These are phyloP conservation scores for Coptotermes formosanus DNA, from an alignment of 1,140 invertebrate genomes.

Conservation along the genomic window DNA sequence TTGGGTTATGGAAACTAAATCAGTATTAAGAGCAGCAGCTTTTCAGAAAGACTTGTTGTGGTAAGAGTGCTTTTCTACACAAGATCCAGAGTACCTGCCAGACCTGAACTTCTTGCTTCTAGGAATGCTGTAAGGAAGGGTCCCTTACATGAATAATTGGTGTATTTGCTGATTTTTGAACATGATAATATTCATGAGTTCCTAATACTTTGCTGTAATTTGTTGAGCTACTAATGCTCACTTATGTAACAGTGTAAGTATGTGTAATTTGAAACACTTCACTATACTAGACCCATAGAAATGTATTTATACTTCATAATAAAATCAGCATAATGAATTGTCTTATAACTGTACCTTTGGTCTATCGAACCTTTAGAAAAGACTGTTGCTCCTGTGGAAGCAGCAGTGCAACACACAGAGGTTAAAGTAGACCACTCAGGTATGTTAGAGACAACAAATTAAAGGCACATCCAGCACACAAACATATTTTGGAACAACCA, in stretches of 20 bases:
- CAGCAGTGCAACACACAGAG: too few relatives aligned
- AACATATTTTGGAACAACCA: too few relatives aligned
- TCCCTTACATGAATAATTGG: neutral
- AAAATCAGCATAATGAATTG: too few relatives aligned
- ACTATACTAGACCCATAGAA: too few relatives aligned
- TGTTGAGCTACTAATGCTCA: neutral
- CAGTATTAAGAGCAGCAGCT: neutral
- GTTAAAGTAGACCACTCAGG: too few relatives aligned
- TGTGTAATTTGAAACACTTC: too few relatives aligned
- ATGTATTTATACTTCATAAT: too few relatives aligned
- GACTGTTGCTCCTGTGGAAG: too few relatives aligned
- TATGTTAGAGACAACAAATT: too few relatives aligned
- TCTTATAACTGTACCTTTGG: too few relatives aligned
- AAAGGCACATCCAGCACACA: too few relatives aligned
- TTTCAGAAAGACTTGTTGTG: neutral
- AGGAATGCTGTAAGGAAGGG: neutral
- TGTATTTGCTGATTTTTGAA: neutral
- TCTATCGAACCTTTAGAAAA: too few relatives aligned
- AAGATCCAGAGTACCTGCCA: neutral
- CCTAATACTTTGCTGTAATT: neutral
- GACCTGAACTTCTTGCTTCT: neutral
- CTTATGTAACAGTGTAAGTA: neutral
- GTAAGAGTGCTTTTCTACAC: neutral
- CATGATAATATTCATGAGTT: neutral
- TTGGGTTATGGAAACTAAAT: neutral